phyloP scores from a whole-genome alignment of 2,113 vertebrate genomes.

The Chaetodon trifascialis region DNA sequence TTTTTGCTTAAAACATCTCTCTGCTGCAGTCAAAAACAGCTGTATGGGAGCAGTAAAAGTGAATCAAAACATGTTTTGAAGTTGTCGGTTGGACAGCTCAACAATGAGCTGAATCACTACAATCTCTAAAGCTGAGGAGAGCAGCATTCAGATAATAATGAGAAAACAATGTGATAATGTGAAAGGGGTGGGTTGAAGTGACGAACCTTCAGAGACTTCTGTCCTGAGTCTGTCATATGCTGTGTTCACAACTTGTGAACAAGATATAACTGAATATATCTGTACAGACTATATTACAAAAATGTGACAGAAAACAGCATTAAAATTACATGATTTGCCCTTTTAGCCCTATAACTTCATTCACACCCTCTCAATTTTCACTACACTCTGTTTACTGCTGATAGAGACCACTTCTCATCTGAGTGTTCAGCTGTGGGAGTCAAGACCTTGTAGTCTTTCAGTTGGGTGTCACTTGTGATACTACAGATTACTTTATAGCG shows the following conservation, averaged over 20 bases:
- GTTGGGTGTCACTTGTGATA: background rate
- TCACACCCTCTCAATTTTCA: background rate
- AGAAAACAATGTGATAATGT: background rate
- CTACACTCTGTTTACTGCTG: background rate
- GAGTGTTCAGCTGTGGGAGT: background rate
- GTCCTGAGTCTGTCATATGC: too few relatives aligned
- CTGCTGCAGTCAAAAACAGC: background rate
- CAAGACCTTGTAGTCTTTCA: background rate
- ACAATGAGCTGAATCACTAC: too few relatives aligned
- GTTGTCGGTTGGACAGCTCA: background rate
- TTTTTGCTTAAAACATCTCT: background rate
- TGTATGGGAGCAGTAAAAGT: too few relatives aligned
- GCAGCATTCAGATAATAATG: too few relatives aligned
- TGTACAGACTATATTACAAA: background rate
- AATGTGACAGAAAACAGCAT: background rate
- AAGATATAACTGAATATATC: background rate
- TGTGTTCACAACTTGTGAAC: too few relatives aligned
- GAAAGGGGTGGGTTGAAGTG: background rate
- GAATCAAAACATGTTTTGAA: background rate
- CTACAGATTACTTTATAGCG: background rate
- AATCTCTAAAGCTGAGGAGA: background rate
- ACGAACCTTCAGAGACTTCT: background rate
- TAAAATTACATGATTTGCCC: background rate
- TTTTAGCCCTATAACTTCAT: background rate
- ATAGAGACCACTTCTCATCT: background rate